Conservation (phyloP, 2,888 invertebrate genomes). For the Allophyes oxyacanthae region DNA sequence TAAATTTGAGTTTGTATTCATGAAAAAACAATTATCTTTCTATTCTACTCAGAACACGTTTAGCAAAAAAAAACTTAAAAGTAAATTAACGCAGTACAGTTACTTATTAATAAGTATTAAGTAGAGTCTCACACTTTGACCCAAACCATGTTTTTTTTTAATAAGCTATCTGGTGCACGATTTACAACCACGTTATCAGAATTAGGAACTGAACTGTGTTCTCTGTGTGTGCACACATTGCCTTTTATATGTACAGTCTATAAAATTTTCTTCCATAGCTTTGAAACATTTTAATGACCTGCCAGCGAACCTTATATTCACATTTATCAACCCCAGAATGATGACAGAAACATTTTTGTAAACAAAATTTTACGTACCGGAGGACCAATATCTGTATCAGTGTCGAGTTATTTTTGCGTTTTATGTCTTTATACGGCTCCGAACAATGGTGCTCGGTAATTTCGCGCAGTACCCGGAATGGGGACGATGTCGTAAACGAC, state of each 20-base stretch:
- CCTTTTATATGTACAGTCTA: slow-evolving; percentile 42
- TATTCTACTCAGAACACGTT: too few relatives aligned
- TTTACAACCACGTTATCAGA: too few relatives aligned
- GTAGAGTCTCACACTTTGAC: too few relatives aligned
- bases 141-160: too few relatives aligned
- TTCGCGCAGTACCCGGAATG: slow-evolving; percentile 46
- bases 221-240: slow-evolving; percentile 1
- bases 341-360: slow-evolving; percentile 48
- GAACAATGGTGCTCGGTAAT: slow-evolving; percentile 60
- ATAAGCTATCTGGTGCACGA: too few relatives aligned
- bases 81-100: too few relatives aligned
- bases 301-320: slow-evolving; percentile 29
- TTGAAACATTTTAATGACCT: slow-evolving; percentile 38
- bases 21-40: too few relatives aligned
- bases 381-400: slow-evolving; percentile 55
- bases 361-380: slow-evolving; percentile 50
- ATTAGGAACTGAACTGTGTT: too few relatives aligned
- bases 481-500: slow-evolving; percentile 52
- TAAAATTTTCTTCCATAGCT: slow-evolving; percentile 27
- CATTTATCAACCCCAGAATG: slow-evolving; percentile 38
- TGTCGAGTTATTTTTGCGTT: slow-evolving; percentile 57
- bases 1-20: too few relatives aligned
- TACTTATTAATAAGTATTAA: too few relatives aligned
- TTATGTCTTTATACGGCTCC: slow-evolving; percentile 56
- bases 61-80: too few relatives aligned